A percentile compares a stretch with the other conserved stretches of the same genome.
phyloP scores from a whole-genome alignment of 1,140 invertebrate species.

The Drosophila azteca region DNA sequence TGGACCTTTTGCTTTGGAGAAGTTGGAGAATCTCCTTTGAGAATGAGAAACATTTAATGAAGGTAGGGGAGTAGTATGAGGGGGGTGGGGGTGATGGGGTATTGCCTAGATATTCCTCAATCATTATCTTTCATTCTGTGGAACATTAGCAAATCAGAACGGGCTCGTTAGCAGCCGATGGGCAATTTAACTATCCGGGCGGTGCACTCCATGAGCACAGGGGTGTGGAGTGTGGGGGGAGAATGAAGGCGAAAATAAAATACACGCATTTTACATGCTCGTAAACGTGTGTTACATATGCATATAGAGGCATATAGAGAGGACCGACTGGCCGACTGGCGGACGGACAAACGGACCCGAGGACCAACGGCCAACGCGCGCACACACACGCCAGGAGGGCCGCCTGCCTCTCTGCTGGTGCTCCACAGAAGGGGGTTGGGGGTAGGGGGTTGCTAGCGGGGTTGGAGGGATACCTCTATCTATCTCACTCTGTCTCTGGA shows the following conservation, averaged over 20 bases:
- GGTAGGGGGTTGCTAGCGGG: neutral
- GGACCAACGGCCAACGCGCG: no score
- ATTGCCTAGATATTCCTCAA: constrained; percentile 5
- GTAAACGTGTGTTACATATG: constrained; percentile 81
- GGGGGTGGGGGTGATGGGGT: no score
- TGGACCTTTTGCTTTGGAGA: no score
- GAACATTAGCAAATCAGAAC: constrained; percentile 45
- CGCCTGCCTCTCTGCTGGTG: neutral
- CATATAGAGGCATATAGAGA: constrained; percentile 3
- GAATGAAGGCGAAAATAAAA: constrained; percentile 73
- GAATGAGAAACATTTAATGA: no score
- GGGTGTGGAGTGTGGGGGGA: neutral
- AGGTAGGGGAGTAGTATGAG: no score
- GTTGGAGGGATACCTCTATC: neutral
- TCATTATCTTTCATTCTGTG: constrained; percentile 30
- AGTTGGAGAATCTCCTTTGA: no score
- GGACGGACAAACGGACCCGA: neutral
- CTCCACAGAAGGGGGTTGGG: neutral
- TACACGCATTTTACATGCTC: constrained; percentile 81
- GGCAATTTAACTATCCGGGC: constrained; percentile 65
- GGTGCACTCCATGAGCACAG: constrained; percentile 39
- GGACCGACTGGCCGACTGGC: constrained; percentile 12
- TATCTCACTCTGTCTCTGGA: constrained; percentile 4
- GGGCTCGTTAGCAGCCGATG: constrained; percentile 58
- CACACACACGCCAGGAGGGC: constrained; percentile 52